A percentile compares a stretch with the other conserved stretches of the same genome.
These are phyloP conservation scores for Drosophila teissieri DNA, from an alignment of 1,140 invertebrate species.

Conservation along the genomic window DNA sequence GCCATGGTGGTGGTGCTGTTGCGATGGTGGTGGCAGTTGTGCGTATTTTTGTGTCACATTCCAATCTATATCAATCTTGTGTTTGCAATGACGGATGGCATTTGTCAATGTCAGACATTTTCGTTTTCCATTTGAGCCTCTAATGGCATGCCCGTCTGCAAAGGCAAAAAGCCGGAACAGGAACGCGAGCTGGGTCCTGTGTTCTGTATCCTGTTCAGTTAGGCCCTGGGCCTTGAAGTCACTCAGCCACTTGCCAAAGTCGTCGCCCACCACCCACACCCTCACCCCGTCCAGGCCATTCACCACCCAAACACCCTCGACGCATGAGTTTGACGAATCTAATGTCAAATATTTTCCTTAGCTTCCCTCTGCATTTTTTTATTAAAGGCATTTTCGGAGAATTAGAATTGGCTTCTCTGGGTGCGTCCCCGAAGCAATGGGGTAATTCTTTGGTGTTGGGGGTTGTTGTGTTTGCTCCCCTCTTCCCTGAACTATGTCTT, in stretches of 20 bases:
- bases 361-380: constrained; percentile 66
- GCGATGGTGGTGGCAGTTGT: constrained; percentile 72
- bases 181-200: constrained; percentile 34
- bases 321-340: constrained; percentile 81
- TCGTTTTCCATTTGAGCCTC: constrained; percentile 84
- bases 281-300: constrained; percentile 4
- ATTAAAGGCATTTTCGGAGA: constrained; percentile 75
- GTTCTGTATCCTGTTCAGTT: constrained; percentile 7
- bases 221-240: constrained; percentile 61
- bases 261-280: constrained; percentile 23
- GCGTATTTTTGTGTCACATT: constrained; percentile 85
- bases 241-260: constrained; percentile 52
- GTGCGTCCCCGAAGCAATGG: constrained; percentile 12
- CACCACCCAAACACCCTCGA: constrained; percentile 33
- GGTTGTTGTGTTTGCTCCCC: constrained; percentile 31
- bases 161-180: constrained; percentile 30
- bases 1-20: constrained; percentile 29
- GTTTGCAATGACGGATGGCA: constrained; percentile 85
- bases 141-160: constrained; percentile 54
- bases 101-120: constrained; percentile 85
- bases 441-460: constrained; percentile 17
- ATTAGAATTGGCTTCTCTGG: constrained; percentile 75
- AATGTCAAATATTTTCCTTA: constrained; percentile 81
- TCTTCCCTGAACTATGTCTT: constrained; percentile 11
- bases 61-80: constrained; percentile 85